Conservation (phyloP, 1,140 invertebrate genomes). For the Danaus plexippus region DNA sequence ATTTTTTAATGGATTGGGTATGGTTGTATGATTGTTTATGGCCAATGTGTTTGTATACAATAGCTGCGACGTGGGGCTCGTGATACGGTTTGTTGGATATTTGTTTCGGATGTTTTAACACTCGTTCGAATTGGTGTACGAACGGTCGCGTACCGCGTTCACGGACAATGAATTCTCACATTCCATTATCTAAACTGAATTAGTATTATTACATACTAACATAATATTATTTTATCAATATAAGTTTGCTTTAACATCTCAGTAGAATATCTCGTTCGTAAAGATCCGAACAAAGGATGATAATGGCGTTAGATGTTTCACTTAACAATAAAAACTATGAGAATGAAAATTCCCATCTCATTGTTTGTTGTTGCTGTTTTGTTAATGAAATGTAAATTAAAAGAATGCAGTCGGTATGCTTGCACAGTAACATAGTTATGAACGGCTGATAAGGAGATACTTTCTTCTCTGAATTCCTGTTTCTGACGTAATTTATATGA, state of each 20-base stretch:
- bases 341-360: too few relatives aligned
- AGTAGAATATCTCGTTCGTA: too few relatives aligned
- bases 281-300: too few relatives aligned
- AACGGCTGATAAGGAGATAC: slow-evolving; percentile 4
- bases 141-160: slow-evolving; percentile 3
- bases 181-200: slow-evolving; percentile 34
- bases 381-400: slow-evolving; percentile 4
- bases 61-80: slow-evolving; percentile 1
- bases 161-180: slow-evolving; percentile 27
- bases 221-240: too few relatives aligned
- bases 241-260: too few relatives aligned
- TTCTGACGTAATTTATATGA: too few relatives aligned
- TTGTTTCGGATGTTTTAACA: slow-evolving; percentile 16
- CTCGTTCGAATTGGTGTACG: slow-evolving; percentile 5
- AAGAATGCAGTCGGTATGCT: slow-evolving; percentile 1
- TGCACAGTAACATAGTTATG: slow-evolving; percentile 9
- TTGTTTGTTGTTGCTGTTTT: neutral
- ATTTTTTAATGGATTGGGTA: too few relatives aligned
- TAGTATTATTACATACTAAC: neutral
- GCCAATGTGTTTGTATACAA: slow-evolving; percentile 6
- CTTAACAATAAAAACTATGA: too few relatives aligned
- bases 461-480: neutral
- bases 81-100: slow-evolving; percentile 26
- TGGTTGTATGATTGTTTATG: too few relatives aligned
- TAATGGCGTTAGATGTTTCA: too few relatives aligned